Percentiles rank a stretch among this genome's conserved stretches.
Conservation (phyloP, 2,888 invertebrate genomes). For the Rhagonycha lutea region DNA sequence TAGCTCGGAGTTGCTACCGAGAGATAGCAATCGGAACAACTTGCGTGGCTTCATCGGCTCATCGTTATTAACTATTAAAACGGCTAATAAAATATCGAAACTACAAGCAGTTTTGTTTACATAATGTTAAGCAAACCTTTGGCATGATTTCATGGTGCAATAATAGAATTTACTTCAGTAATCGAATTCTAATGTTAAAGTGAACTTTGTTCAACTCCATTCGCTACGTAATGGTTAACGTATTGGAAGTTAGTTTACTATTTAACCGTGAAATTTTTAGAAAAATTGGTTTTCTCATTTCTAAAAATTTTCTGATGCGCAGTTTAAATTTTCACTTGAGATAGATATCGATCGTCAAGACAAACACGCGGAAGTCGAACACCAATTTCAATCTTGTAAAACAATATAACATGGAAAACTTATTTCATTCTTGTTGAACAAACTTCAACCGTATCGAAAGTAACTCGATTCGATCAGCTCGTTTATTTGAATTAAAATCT, state of each 20-base stretch:
- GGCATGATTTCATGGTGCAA: background rate
- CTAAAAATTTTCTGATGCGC: background rate
- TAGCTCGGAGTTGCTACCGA: conserved; percentile 8
- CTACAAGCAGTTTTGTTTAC: background rate
- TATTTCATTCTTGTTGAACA: background rate
- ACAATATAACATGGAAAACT: background rate
- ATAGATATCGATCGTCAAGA: background rate
- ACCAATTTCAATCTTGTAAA: background rate
- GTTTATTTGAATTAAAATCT: conserved; percentile 21
- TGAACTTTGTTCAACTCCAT: background rate
- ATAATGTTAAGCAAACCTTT: background rate
- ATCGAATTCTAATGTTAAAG: background rate
- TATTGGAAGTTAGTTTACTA: too few species aligned
- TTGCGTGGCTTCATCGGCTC: conserved; percentile 27
- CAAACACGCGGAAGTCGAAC: background rate
- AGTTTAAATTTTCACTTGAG: background rate
- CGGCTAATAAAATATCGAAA: background rate
- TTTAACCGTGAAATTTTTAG: background rate
- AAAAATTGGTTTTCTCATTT: background rate
- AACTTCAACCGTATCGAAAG: conserved; percentile 18
- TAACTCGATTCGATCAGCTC: conserved; percentile 16
- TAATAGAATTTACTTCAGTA: background rate
- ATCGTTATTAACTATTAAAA: conserved; percentile 19
- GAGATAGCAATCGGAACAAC: conserved; percentile 18
- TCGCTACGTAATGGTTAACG: background rate